Conservation (phyloP, 2,888 invertebrate genomes). For the Mesopsocus fuscifrons region DNA sequence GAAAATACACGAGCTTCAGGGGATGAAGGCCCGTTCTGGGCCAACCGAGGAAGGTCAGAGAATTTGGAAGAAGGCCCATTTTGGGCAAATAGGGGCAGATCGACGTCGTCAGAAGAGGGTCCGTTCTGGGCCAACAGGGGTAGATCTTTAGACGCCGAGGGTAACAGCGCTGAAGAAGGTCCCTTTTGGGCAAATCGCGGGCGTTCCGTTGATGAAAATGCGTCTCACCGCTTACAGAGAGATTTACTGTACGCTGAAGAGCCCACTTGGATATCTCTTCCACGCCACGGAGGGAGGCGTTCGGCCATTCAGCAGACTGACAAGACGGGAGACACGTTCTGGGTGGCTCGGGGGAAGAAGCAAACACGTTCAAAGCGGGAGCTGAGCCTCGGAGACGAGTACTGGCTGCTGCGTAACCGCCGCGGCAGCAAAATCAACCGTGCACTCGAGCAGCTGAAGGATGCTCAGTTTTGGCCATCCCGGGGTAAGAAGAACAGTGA, state of each 20-base stretch:
- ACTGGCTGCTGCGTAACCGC: background rate
- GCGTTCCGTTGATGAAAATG: no score
- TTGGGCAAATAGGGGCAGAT: no score
- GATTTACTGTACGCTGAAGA: slow-evolving; percentile 14
- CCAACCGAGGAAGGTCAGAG: background rate
- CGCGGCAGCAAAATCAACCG: background rate
- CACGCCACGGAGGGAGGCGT: background rate
- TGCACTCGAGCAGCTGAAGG: background rate
- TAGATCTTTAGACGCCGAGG: background rate
- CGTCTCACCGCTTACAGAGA: background rate
- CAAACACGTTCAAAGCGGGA: background rate
- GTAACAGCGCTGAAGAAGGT: no score
- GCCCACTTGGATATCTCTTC: slow-evolving; percentile 13
- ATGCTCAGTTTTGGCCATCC: slow-evolving; percentile 1
- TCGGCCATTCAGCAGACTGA: background rate
- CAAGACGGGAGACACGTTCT: background rate
- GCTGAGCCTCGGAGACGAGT: background rate
- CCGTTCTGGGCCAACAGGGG: slow-evolving; percentile 3
- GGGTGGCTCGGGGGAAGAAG: slow-evolving; percentile 7
- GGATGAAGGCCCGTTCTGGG: background rate
- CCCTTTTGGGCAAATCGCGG: no score
- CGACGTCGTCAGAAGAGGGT: no score
- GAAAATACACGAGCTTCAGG: background rate
- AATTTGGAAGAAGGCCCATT: background rate
- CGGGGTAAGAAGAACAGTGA: background rate